Percentiles rank a stretch among this genome's conserved stretches.
These are phyloP conservation scores for Stramonita haemastoma DNA, from an alignment of 2,888 invertebrate genomes.

Conservation along the genomic window DNA sequence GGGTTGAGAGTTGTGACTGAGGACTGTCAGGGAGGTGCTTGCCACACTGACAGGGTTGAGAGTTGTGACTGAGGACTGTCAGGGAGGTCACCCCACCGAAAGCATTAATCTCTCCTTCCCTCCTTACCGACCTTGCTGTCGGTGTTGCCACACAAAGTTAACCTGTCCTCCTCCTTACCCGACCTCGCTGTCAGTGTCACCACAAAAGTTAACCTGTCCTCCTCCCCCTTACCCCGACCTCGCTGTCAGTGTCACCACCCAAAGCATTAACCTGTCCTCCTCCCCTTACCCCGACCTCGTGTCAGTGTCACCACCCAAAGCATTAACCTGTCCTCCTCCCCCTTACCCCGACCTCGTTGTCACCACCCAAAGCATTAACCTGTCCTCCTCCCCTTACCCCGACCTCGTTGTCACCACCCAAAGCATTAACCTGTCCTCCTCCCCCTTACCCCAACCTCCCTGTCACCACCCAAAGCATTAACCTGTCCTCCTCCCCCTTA, in stretches of 20 bases:
- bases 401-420: slow-evolving; percentile 72
- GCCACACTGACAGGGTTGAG: no score
- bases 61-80: no score
- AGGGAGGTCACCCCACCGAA: no score
- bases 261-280: no score
- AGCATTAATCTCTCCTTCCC: no score
- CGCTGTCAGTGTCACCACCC: slow-evolving; percentile 70
- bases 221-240: slow-evolving; percentile 67
- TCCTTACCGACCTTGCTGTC: slow-evolving; percentile 73
- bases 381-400: slow-evolving; percentile 60
- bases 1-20: no score
- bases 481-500: slow-evolving; percentile 47
- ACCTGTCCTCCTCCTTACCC: slow-evolving; percentile 57
- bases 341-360: slow-evolving; percentile 74
- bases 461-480: slow-evolving; percentile 57
- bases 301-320: slow-evolving; percentile 59
- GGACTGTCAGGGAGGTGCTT: no score
- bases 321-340: no score
- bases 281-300: slow-evolving; percentile 72
- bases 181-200: slow-evolving; percentile 72
- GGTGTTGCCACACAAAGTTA: slow-evolving; percentile 52
- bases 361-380: slow-evolving; percentile 44
- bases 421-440: no score
- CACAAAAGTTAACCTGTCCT: no score
- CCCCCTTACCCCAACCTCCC: slow-evolving; percentile 71